Conservation (phyloP, 35 echinoderm and acorn worm species). For the Lytechinus variegatus region DNA sequence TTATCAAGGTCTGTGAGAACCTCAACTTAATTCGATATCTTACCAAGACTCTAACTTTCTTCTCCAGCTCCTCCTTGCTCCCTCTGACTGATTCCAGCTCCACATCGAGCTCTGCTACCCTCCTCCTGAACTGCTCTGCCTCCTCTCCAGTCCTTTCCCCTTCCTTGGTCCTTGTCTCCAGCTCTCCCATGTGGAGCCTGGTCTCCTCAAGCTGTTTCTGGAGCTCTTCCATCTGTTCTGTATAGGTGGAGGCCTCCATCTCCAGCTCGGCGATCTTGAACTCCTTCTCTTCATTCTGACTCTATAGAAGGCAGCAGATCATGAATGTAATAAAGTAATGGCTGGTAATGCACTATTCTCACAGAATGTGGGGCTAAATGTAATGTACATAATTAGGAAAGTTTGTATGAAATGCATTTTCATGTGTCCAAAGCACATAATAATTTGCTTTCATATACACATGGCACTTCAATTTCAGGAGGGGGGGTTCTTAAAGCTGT, state of each 20-base stretch:
- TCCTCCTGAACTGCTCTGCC: constrained; percentile 57
- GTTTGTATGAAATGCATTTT: too few species aligned
- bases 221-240: constrained; percentile 80
- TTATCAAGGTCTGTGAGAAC: too few species aligned
- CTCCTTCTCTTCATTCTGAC: constrained; percentile 91
- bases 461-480: too few species aligned
- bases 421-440: too few species aligned
- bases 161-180: constrained; percentile 64
- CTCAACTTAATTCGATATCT: background rate
- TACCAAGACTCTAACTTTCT: constrained; percentile 66
- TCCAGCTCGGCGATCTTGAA: constrained; percentile 99
- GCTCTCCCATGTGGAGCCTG: constrained; percentile 56
- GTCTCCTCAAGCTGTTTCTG: constrained; percentile 76
- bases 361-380: too few species aligned
- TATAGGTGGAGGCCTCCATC: constrained; percentile 74
- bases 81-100: constrained; percentile 40
- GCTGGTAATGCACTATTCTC: background rate
- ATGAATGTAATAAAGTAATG: background rate
- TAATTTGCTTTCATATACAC: too few species aligned
- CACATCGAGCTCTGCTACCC: constrained; percentile 66
- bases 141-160: constrained; percentile 53
- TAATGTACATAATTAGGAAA: too few species aligned
- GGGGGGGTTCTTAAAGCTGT: too few species aligned
- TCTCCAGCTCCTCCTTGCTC: constrained; percentile 60
- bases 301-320: constrained; percentile 50